Evolutionary conservation across 64 coral and sea anemone genomes (phyloP), one percentile per base, ranked within the genome.

Genomic region (Pocillopora damicornis): DNA sequence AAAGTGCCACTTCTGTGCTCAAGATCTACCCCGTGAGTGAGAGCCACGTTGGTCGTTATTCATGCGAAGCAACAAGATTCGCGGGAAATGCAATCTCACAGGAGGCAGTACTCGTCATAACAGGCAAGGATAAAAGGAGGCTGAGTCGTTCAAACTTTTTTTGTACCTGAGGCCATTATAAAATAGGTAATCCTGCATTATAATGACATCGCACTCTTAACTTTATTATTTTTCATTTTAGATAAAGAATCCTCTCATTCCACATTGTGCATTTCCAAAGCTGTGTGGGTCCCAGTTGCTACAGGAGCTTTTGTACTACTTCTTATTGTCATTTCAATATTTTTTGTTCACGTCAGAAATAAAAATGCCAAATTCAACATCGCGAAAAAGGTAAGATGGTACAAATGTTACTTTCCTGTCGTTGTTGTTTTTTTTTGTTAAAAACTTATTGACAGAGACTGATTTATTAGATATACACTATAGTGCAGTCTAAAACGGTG

Each of bases 221-320:
- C 42, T 51, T 8, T 5, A 8, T 51, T 51, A 30, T 51, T 51
- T 5, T 51, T 51, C 42, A 51, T 51, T 51, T 51, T 51, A 51
- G 42, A 7, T 2, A 51, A 51, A 51, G 42, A 51, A 51, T 51
- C 42, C 42, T 51, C 42, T 51, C 42, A 7, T 51, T 45, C 25
- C 2, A 67, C 80, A 42, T 17, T 8, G 4, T 9, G 35, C 18
- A 10, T 17, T 3, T 83, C 61, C 26, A 42, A 18, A 12, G 15
- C 56, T 13, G 7, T 83, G 36, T 83, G 80, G 80, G 42, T 83
- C 80, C 68, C 35, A 42, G 35, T 83, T 67, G 80, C 17, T 20
- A 35, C 16, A 13, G 80, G 14, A 42, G 62, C 62, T 20, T 15
- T 83, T 83, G 11, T 83, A 35, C 37, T 83, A 11, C 9, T 65